Evolutionary conservation across 2,113 vertebrate species (phyloP), one percentile per base, ranked within the genome.

Genomic region (Dermatemys mawii): DNA sequence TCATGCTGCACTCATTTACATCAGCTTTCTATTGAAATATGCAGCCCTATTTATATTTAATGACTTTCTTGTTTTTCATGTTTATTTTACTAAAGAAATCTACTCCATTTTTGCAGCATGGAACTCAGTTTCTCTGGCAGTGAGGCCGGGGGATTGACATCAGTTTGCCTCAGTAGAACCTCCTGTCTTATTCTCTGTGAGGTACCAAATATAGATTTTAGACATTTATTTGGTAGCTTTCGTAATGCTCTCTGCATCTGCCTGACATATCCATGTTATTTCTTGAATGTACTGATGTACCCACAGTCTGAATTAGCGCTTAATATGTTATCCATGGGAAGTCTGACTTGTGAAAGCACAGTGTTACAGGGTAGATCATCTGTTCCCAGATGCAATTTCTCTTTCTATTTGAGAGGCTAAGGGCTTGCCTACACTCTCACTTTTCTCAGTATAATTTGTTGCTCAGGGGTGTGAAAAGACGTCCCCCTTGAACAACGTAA

Each of bases 311-410:
- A 95, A 94, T 93, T 95, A 97, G 92, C 57, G 87, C 92, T 91
- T 97, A 93, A 95, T 97, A 93, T 95, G 95, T 97, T 95, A 97
- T 96, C 53, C 92, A n/a, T 73, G 63, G 95, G 86, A 85, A 96
- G 93, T 35, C 0, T 0, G 48, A 53, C 38, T 48, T 93, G 81
- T 93, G 87, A 94, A 96, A 94, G 76, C 50, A 93, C 88, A 90
- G 83, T 32, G 83, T 82, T 93, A 84, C 82, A 90, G 88, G 67
- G 32, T 79, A 96, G 95, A 87, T 89, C 67, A 22, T 53, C 44
- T 32, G 84, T 94, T 94, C 88, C 76, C 83, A 89, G 86, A 63
- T 9, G 76, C 55, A 48, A 41, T 35, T 78, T 38, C 80, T 54
- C 73, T 49, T 48, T 67, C 80, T 8, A 35, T 91, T 88, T 81